Base-by-base conservation (phyloP, 2,113 vertebrate species). In the Arvicanthis niloticus region DNA sequence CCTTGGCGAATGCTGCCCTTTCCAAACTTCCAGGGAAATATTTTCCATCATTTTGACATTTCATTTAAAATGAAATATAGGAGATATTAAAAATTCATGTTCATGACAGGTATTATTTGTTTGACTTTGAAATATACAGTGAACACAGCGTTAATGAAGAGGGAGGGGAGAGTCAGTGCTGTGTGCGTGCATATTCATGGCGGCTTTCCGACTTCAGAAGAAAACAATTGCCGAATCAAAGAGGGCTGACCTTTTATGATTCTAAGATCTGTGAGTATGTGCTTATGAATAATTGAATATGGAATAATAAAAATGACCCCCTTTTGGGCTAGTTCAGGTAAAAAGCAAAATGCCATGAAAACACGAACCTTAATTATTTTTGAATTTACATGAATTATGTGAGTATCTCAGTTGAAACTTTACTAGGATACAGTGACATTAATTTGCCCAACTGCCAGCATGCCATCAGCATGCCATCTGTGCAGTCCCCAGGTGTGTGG, bases 101-200 rank as follows among this genome's bases (percentile, higher is more conserved):
- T 98, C 98, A 93, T 98, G 98, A 98, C 98, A 98, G 98, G 98
- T 98, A 98, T 98, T 99, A 98, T 99, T 99, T 99, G 98, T 98
- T 99, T 98, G 98, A 98, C 98, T 98, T 98, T 98, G 98, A 99
- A 99, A 99, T 98, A 98, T 93, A 98, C 98, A 98, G 99, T 97
- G 98, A 99, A 98, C 98, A 98, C 98, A 97, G 98, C 95, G 98
- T 98, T 99, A 98, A 98, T 98, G 98, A 97, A 97, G 96, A 97
- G 97, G 96, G 98, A 98, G 97, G 97, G 97, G 97, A 98, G 98
- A 97, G 98, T 97, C 98, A 94, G 97, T 85, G 58, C 89, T 70
- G 89, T 98, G 98, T 98, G 99, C 0, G 97, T 99, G 98, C 99
- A 99, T 99, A 99, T 99, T 99, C 99, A 99, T 99, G 98, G 99